Base-by-base conservation (phyloP, 2,888 invertebrate species). In the Plemyria rubiginata region DNA sequence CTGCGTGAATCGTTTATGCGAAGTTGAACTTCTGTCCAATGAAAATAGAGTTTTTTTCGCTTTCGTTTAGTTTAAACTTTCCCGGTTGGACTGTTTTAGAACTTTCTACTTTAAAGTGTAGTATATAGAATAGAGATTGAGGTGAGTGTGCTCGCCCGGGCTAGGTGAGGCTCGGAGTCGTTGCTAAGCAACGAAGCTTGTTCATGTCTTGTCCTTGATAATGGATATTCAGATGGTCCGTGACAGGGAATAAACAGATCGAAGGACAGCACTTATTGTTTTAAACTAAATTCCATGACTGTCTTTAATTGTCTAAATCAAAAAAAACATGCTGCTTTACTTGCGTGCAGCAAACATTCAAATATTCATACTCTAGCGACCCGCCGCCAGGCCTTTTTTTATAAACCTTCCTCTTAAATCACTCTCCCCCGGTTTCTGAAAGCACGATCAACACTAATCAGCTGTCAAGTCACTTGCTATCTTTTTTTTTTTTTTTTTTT, bases 191-290 rank as follows among this genome's bases (percentile, higher is more conserved):
- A 71, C 70, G 53, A 54, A 68, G 68, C 64, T 62, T 38, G 15
- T 16, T 45, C 16, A 32, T 48, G 22, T 55, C 53, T 60, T 70
- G 64, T 61, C 70, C 66, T 71, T 68, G 67, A 68, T 77, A 77
- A 75, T 79, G 70, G 75, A 62, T 66, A 58, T 59, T 63, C 28
- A 59, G 55, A 52, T 54, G 59, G 50, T 59, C 57, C 53, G 12
- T 52, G 57, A 58, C 50, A 54, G 13, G 61, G 48, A 60, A 60
- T 54, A 55, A 60, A 51, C 54, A 54, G 49, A 36, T 9, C 22
- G 54, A 50, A 54, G 54, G 41, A 49, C 49, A 45, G 16, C 40
- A 4, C n/a, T n/a, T 7, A 49, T 41, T 48, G 41, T 49, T 59
- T 60, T 49, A 32, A 54, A 59, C 40, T 41, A 13, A 40, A 46